phyloP scores from a whole-genome alignment of 2,888 invertebrate genomes.

The Chaetoderma sp. region DNA sequence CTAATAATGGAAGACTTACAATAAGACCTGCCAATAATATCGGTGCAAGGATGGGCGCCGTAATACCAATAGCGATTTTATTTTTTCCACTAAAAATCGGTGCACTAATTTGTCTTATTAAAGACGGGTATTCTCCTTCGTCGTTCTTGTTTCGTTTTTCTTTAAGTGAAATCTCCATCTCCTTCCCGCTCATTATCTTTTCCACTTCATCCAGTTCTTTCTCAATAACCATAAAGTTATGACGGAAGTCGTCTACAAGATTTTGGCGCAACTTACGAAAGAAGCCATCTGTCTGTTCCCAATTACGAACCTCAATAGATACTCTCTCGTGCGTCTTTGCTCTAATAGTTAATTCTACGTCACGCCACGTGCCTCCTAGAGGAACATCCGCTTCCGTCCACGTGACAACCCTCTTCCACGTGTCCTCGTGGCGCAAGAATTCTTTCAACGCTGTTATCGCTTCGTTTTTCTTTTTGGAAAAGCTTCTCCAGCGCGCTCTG shows the following conservation, averaged over 20 bases:
- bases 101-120: not conserved
- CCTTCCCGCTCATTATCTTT: not conserved
- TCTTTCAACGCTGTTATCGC: not conserved
- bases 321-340: not conserved
- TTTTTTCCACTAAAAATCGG: not conserved
- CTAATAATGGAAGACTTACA: not conserved
- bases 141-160: no score
- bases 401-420: not conserved
- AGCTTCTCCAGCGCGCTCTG: not conserved
- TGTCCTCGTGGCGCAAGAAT: not conserved
- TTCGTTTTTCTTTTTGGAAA: not conserved
- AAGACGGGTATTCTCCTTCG: not conserved
- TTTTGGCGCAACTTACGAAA: not conserved
- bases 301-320: not conserved
- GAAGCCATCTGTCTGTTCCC: not conserved
- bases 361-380: not conserved
- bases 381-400: not conserved
- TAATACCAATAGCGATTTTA: not conserved
- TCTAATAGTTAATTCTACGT: not conserved
- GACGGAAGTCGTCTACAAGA: not conserved
- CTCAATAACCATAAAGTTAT: not conserved
- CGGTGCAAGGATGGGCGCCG: not conserved
- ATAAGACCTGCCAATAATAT: not conserved
- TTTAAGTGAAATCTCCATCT: no score
- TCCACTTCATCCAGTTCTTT: not conserved